phyloP scores from a whole-genome alignment of 2,113 vertebrate genomes.

The Ceratotherium simum region DNA sequence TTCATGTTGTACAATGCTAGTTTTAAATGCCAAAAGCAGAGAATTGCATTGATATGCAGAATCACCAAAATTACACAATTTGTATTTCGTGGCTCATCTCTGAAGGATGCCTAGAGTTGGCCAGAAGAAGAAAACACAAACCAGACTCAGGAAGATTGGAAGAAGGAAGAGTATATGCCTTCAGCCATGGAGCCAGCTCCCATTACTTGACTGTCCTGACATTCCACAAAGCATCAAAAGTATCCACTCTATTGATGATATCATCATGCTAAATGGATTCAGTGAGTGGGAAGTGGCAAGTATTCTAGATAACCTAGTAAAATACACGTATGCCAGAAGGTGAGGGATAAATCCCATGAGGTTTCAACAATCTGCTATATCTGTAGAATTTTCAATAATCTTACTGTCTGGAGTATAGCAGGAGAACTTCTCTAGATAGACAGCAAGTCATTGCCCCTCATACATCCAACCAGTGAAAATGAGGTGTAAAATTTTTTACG shows the following conservation, averaged over 20 bases:
- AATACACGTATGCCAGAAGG: neutral
- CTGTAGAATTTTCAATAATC: neutral
- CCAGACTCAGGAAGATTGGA: neutral
- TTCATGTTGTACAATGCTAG: neutral
- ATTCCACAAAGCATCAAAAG: neutral
- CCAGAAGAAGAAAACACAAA: neutral
- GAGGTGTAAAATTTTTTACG: neutral
- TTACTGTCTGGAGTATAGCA: neutral
- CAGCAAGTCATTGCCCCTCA: neutral
- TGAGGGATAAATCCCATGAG: neutral
- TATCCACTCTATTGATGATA: neutral
- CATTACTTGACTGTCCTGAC: neutral
- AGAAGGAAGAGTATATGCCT: neutral
- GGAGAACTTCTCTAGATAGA: neutral
- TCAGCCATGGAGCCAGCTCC: neutral
- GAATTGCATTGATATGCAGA: neutral
- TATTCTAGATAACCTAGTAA: neutral
- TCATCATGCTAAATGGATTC: neutral
- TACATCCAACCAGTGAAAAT: neutral
- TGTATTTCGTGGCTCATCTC: neutral
- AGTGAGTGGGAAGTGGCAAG: neutral
- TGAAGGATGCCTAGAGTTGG: neutral
- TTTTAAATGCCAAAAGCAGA: neutral
- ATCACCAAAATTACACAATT: neutral
- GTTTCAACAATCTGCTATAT: neutral